Evolutionary conservation across 2,888 invertebrate genomes (phyloP), one percentile per base, ranked within the genome.

Genomic region (Acanthopleura granulata): DNA sequence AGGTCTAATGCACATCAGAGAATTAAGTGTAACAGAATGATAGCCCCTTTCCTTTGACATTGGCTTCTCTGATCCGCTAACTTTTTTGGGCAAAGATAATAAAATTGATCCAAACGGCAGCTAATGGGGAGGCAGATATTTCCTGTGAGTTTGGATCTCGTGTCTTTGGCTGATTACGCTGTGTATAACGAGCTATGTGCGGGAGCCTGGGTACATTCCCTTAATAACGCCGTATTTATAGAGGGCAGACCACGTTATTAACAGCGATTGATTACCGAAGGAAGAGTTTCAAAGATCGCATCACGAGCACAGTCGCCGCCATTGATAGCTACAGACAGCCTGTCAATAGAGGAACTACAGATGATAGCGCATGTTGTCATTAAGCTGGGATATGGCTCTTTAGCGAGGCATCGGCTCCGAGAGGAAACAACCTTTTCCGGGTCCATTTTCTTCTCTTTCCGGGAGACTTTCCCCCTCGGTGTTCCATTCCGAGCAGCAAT

Each of bases 221-320:
- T 22, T 22, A 57, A 57, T 57, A 57, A 57, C 22, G 57, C 57
- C 22, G n/a, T 57, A 22, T 57, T 57, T 57, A 57, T 57, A n/a
- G 57, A 57, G 22, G 57, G 22, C 57, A 18, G 57, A 22, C 22
- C 57, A 22, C 57, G 57, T 57, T 57, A 22, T 57, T 57, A 57
- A 57, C 57, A 22, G 57, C 57, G 12, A 57, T 57, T 57, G 57
- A 57, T 57, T 57, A 57, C 57, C 57, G 57, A 57, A 57, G 57
- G 57, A 57, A 57, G 57, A 57, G 18, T 57, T 57, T 57, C 57
- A 57, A 57, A 57, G 57, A 57, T 57, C 57, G 57, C 57, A 22
- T 57, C 57, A 57, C 57, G 57, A 22, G n/a, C 57, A 18, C 3
- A 18, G 57, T 57, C n/a, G 57, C 18, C 18, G 18, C 12, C 57